A percentile compares a stretch with the other conserved stretches of the same genome.
phyloP scores from a whole-genome alignment of 2,797 vertebrate species.

The Acropternis orthonyx region DNA sequence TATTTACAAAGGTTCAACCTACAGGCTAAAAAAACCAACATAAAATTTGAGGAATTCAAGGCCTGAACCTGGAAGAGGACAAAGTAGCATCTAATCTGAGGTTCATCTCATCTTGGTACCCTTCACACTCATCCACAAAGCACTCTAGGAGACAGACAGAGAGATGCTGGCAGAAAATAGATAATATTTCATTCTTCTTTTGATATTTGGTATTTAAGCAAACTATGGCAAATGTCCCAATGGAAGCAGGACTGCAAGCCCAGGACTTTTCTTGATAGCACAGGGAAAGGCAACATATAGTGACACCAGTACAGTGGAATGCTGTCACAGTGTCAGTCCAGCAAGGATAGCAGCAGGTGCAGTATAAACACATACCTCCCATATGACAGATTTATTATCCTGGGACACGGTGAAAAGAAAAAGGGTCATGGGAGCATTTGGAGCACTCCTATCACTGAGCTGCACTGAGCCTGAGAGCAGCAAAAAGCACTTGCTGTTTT shows the following conservation, averaged over 20 bases:
- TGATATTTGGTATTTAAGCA: background rate
- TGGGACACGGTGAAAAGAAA: fast-evolving
- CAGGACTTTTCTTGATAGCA: background rate
- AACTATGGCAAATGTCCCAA: background rate
- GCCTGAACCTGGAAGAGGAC: background rate
- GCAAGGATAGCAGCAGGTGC: background rate
- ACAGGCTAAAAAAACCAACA: fast-evolving
- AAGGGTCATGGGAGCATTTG: background rate
- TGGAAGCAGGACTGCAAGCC: background rate
- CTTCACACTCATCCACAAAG: background rate
- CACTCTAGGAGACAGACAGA: background rate
- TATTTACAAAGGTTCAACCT: conserved; percentile 21
- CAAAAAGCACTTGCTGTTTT: background rate
- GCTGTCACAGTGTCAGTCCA: background rate
- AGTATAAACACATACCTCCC: background rate
- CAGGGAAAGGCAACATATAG: fast-evolving
- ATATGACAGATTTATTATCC: background rate
- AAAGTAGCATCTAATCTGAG: background rate
- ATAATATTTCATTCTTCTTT: background rate
- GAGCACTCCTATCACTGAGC: background rate
- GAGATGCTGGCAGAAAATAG: background rate
- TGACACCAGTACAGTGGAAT: background rate
- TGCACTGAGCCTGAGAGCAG: background rate
- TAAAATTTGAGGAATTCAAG: background rate
- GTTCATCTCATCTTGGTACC: background rate